Evolutionary conservation across 2,797 vertebrate genomes (phyloP).

Genomic region (Aldrovandia affinis): DNA sequence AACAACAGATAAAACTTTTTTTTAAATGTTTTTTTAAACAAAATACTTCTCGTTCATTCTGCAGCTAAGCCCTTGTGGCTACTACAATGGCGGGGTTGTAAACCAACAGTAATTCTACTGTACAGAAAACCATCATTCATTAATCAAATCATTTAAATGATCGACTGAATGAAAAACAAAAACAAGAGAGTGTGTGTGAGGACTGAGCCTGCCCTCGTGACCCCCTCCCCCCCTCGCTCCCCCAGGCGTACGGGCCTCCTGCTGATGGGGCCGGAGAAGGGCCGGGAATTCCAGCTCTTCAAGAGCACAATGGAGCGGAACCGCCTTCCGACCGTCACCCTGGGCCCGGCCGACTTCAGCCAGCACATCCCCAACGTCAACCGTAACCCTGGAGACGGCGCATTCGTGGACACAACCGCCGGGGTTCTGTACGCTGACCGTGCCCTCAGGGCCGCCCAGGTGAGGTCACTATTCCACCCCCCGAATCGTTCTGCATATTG

Average conservation of each 20-base stretch:
- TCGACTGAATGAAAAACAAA: not conserved
- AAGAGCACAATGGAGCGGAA: slow-evolving; percentile 67
- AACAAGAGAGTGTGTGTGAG: not conserved
- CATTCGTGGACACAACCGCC: slow-evolving; percentile 73
- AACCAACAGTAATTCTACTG: too few relatives aligned
- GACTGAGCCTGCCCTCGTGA: not conserved
- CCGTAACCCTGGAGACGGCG: slow-evolving; percentile 68
- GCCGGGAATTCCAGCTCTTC: slow-evolving; percentile 59
- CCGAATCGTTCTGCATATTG: not conserved
- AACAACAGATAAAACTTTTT: too few relatives aligned
- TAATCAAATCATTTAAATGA: too few relatives aligned
- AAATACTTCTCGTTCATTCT: too few relatives aligned
- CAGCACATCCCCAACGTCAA: slow-evolving; percentile 73
- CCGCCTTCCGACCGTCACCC: slow-evolving; percentile 56
- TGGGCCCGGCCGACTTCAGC: slow-evolving; percentile 67
- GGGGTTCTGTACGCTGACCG: slow-evolving; percentile 86
- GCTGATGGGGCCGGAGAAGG: slow-evolving; percentile 73
- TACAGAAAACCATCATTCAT: too few relatives aligned
- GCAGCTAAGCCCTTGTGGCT: too few relatives aligned
- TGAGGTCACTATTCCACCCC: slow-evolving; percentile 49
- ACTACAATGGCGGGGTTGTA: too few relatives aligned
- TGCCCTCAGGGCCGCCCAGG: slow-evolving; percentile 81
- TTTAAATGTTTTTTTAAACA: too few relatives aligned
- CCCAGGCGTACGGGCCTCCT: slow-evolving; percentile 82
- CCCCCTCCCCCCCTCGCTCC: not conserved